Base-by-base conservation (phyloP, 2,888 invertebrate species). In the Drosophila picticornis region DNA sequence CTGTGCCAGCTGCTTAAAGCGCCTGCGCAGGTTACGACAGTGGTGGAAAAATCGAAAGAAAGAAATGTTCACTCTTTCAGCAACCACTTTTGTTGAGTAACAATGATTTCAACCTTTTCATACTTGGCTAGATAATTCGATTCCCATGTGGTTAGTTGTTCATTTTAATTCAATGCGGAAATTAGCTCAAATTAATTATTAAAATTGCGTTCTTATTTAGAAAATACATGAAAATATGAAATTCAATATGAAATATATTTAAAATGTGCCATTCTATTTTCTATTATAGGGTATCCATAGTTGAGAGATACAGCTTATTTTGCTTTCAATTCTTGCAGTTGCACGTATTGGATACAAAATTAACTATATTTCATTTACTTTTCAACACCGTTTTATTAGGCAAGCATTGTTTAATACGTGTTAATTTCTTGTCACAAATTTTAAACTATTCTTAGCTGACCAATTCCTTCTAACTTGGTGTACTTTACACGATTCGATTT, bases 101-200 rank as follows among this genome's bases (percentile, higher is more conserved):
- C 16, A 40, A 43, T 51, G 27, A 64, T 63, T 34, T 29, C 32
- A 25, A 29, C 51, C 64, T 65, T 66, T 55, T 48, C 29, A 55
- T 31, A 25, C 40, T 22, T 31, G 57, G 10, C 31, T 22, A 57
- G 40, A 40, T 57, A 22, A 31, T 64, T 27, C 10, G n/a, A 29
- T n/a, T 34, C 19, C 32, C 27, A 19, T 16, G 10, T 40, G 27
- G 3, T n/a, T 53, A 7, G 11, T 7, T n/a, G 11, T 22, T 13
- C n/a, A 6, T 32, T 40, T 48, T 57, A 68, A 57, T 68, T 50
- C 11, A n/a, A 40, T 19, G 57, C 31, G 31, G 31, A 57, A 55
- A 27, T 31, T 25, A 34, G 31, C 9, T 11, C 19, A 34, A 40
- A 38, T 51, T 29, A 57, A 69, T 69, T 56, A 68, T 34, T 50